A percentile compares a stretch with the other conserved stretches of the same genome.
Evolutionary conservation across 1,140 invertebrate genomes (phyloP).

Genomic region (Dendrolimus kikuchii): DNA sequence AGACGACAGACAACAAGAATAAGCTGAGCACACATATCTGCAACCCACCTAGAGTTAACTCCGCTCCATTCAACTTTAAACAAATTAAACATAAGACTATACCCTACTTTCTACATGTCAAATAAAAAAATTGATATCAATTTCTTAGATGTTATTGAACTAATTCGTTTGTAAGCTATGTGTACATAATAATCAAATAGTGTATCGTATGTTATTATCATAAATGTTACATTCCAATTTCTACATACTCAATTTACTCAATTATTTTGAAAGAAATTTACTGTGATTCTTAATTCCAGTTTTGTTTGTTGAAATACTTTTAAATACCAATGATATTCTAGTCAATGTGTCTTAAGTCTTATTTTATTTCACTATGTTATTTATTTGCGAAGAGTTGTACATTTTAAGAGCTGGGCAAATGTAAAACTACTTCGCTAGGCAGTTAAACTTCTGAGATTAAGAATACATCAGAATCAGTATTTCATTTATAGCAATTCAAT

Average conservation of each 20-base stretch:
- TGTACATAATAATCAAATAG: slow-evolving; percentile 59
- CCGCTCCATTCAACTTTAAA: slow-evolving; percentile 43
- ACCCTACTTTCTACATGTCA: slow-evolving; percentile 40
- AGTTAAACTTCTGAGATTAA: too few species aligned
- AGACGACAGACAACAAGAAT: slow-evolving; percentile 60
- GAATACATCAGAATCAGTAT: too few species aligned
- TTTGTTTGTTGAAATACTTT: slow-evolving; percentile 4
- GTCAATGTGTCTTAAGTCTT: slow-evolving; percentile 32
- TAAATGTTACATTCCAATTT: slow-evolving; percentile 17
- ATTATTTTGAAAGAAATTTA: slow-evolving; percentile 11
- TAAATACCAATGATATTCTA: slow-evolving; percentile 19
- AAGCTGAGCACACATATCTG: slow-evolving; percentile 24
- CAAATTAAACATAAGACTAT: slow-evolving; percentile 30
- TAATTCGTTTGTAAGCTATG: slow-evolving; percentile 41
- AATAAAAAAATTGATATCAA: slow-evolving; percentile 40
- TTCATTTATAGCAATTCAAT: slow-evolving; percentile 13
- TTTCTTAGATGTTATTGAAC: slow-evolving; percentile 45
- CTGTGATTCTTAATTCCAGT: slow-evolving; percentile 16
- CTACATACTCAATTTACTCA: slow-evolving; percentile 3
- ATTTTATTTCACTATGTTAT: slow-evolving; percentile 19
- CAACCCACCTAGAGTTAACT: slow-evolving; percentile 30
- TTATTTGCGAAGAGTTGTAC: slow-evolving; percentile 49
- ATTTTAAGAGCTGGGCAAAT: slow-evolving; percentile 65
- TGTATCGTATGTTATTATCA: slow-evolving; percentile 45
- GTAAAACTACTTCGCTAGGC: slow-evolving; percentile 46